Percentiles rank a stretch among this genome's conserved stretches.
These are phyloP conservation scores for Pseudachorutes palmiensis DNA, from an alignment of 1,140 invertebrate genomes.

Conservation along the genomic window DNA sequence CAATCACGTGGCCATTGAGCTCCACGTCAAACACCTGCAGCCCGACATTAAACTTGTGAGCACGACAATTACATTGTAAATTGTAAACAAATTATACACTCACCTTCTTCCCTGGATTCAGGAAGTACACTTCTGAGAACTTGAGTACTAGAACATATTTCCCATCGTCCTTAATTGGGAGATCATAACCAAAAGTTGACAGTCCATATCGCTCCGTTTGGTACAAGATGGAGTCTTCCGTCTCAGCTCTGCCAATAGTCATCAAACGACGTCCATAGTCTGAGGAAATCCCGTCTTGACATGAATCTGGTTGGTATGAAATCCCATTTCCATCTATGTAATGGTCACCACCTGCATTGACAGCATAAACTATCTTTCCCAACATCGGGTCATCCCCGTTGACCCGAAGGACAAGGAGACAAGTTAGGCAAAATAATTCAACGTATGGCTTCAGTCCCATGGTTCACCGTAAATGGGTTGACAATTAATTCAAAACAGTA, in stretches of 20 bases:
- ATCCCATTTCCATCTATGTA: conserved; percentile 67
- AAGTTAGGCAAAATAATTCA: too few relatives aligned
- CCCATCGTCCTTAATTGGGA: conserved; percentile 71
- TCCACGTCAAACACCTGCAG: conserved; percentile 80
- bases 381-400: too few relatives aligned
- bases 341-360: conserved; percentile 27
- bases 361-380: conserved; percentile 14
- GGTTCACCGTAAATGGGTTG: too few relatives aligned
- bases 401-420: not conserved
- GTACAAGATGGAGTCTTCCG: conserved; percentile 73
- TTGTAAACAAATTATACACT: too few relatives aligned
- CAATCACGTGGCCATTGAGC: conserved; percentile 81
- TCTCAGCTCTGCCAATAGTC: conserved; percentile 65
- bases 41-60: not conserved
- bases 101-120: conserved; percentile 75
- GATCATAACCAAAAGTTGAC: conserved; percentile 80
- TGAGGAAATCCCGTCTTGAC: conserved; percentile 70
- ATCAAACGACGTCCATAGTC: conserved; percentile 70
- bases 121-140: conserved; percentile 88
- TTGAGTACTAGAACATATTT: conserved; percentile 82
- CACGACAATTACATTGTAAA: not conserved
- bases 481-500: too few relatives aligned
- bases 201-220: conserved; percentile 84
- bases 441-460: too few relatives aligned
- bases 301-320: conserved; percentile 66